These are phyloP conservation scores for Porites rus DNA, from an alignment of 92 coral and sea anemone genomes.

Conservation along the genomic window DNA sequence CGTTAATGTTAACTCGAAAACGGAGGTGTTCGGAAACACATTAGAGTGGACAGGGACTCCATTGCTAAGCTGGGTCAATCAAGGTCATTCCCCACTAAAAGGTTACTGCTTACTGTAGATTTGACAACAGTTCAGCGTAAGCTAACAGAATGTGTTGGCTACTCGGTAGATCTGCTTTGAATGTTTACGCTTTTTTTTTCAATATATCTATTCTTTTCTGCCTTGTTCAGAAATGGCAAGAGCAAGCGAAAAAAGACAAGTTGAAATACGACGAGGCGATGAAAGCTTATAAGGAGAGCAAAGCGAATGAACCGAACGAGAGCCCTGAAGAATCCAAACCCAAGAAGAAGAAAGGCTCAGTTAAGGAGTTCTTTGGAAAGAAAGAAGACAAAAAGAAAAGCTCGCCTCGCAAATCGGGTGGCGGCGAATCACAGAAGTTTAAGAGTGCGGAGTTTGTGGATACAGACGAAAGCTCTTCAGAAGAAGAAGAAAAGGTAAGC, in stretches of 20 bases:
- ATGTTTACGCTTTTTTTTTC: background rate
- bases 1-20: no score
- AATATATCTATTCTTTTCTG: background rate
- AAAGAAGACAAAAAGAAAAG: conserved; percentile 33
- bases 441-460: conserved; percentile 99
- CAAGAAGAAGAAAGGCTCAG: conserved; percentile 32
- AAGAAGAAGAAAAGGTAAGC: conserved; percentile 66
- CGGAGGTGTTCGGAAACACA: no score
- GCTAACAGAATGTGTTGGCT: no score
- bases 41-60: no score
- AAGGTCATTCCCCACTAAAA: no score
- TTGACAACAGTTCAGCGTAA: no score
- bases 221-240: conserved; percentile 83
- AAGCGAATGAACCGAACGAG: conserved; percentile 35
- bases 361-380: conserved; percentile 26
- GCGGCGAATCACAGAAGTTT: conserved; percentile 80
- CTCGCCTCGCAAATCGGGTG: conserved; percentile 83
- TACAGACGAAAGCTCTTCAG: conserved; percentile 84
- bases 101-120: no score
- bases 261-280: conserved; percentile 75
- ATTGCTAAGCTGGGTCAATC: no score
- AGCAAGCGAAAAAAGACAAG: conserved; percentile 81
- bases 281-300: conserved; percentile 79
- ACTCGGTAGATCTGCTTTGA: no score
- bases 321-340: conserved; percentile 37